Base-by-base conservation (phyloP, 2,797 vertebrate species). In the Sebastes hubbsi region DNA sequence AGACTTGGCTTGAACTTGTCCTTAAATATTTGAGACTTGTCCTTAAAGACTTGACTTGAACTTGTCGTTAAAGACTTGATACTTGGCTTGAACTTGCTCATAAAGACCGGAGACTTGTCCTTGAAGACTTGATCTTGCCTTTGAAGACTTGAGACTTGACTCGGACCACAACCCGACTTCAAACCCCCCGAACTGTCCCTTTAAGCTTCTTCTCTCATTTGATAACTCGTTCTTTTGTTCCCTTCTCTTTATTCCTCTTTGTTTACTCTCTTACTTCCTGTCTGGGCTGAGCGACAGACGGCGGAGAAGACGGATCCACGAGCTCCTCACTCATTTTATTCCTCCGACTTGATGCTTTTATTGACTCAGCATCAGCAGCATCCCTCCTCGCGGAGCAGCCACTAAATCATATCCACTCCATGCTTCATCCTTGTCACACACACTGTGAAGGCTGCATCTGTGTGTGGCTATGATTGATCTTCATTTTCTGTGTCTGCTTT, bases 351-450 rank as follows among this genome's bases (percentile, higher is more conserved):
- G 81, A 89, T 85, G 84, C 86, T 92, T 93, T 88, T 93, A 92
- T 92, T 91, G 90, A 92, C 85, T 93, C 92, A 88, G 91, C 90
- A 85, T 87, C 83, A 82, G 79, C 84, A 60, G 75, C 82, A 79
- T 80, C 78, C 84, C 49, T 84, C 70, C 71, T 82, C 20, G 3
- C 62, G 2, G 74, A 75, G 78, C 76, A 77, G 64, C 72, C 87
- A 89, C 81, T 92, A 91, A 92, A 92, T 92, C 88, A 89, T 75
- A 83, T 30, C 81, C 85, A 86, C 84, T 75, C 84, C 36, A 12
- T 27, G 84, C 88, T 87, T 85, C 84, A 87, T 93, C 90, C 81
- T 60, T 87, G 88, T 90, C 91, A 87, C 85, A 82, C 80, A 83
- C 69, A 82, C 86, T 81, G 76, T 79, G 83, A 87, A 80, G 83